Conservation (phyloP, 2,888 invertebrate species). For the Myathropa florea region DNA sequence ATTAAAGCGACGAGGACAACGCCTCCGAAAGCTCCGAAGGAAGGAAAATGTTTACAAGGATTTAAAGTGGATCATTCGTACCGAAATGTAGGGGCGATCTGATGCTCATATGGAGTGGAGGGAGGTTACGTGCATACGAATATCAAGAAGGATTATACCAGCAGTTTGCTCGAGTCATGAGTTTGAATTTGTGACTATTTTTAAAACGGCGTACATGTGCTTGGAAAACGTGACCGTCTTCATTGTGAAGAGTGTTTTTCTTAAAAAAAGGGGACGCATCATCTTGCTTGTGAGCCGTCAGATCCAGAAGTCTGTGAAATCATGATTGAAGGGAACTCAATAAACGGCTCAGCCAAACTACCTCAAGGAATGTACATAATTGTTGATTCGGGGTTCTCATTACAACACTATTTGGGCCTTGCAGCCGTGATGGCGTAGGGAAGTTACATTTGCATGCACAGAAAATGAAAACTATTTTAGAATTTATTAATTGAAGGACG, state of each 20-base stretch:
- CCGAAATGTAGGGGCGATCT: background rate
- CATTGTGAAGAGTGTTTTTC: background rate
- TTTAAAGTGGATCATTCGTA: background rate
- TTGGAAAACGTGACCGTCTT: background rate
- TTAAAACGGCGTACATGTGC: background rate
- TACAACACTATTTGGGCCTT: background rate
- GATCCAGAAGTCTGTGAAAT: background rate
- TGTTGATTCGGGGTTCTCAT: background rate
- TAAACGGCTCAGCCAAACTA: background rate
- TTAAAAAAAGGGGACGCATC: background rate
- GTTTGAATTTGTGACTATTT: background rate
- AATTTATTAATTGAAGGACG: no score
- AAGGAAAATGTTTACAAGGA: background rate
- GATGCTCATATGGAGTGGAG: background rate
- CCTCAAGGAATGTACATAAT: background rate
- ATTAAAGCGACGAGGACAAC: conserved; percentile 1
- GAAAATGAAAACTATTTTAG: no score
- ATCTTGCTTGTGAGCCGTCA: background rate
- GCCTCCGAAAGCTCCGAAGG: background rate
- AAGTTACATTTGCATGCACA: no score
- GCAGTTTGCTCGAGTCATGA: background rate
- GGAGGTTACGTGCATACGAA: background rate
- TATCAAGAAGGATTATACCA: background rate
- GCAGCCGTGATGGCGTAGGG: no score
- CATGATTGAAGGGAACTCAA: background rate